phyloP scores from a whole-genome alignment of 2,888 invertebrate species.

The Mechanitis messenoides region DNA sequence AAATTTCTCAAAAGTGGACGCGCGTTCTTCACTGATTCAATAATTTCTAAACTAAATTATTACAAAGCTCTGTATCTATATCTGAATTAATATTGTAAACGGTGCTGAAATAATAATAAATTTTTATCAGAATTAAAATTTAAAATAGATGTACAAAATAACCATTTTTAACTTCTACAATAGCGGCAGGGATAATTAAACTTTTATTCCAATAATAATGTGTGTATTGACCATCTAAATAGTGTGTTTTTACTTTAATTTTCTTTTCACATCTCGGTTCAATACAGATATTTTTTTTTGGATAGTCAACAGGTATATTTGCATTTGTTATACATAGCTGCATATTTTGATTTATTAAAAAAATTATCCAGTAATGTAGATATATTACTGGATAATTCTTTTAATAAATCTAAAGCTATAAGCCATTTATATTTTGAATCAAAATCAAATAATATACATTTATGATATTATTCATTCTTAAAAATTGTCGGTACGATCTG shows the following conservation, averaged over 20 bases:
- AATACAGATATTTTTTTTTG: too few relatives aligned
- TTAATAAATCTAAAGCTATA: conserved; percentile 18
- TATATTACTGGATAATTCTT: background rate
- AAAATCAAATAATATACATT: conserved; percentile 19
- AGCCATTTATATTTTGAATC: conserved; percentile 13
- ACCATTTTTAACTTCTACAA: conserved; percentile 2
- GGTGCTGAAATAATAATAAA: background rate
- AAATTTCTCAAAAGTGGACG: too few relatives aligned
- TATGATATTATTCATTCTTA: conserved; percentile 11
- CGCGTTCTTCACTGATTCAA: too few relatives aligned
- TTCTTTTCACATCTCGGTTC: conserved; percentile 3
- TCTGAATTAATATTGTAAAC: too few relatives aligned
- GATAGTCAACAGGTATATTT: too few relatives aligned
- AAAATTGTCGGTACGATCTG: background rate
- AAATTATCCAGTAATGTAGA: too few relatives aligned
- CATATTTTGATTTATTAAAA: too few relatives aligned
- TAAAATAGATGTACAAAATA: conserved; percentile 5
- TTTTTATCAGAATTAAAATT: conserved; percentile 9
- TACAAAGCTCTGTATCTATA: too few relatives aligned
- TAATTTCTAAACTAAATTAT: too few relatives aligned
- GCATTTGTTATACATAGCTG: too few relatives aligned
- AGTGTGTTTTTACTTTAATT: conserved; percentile 5
- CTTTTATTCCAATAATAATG: background rate
- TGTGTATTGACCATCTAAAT: conserved; percentile 4
- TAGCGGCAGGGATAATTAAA: background rate